These are phyloP conservation scores for Hybognathus amarus DNA, from an alignment of 2,797 vertebrate genomes.

Conservation along the genomic window DNA sequence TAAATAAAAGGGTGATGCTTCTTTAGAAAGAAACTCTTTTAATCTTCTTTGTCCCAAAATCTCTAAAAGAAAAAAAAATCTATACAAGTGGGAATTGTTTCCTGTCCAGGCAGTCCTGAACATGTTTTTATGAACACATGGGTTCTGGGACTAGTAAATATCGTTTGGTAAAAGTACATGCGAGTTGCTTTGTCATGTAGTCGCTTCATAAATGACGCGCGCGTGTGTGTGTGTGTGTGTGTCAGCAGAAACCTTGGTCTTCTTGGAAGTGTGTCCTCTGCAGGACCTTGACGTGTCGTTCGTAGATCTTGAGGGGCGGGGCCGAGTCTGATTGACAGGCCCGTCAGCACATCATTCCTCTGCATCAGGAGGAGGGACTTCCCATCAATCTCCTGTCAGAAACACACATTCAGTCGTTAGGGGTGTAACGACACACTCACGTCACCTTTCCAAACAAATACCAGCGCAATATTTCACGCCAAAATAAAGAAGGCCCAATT, in stretches of 20 bases:
- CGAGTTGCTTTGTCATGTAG: not conserved
- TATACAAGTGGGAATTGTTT: not conserved
- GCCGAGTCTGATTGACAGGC: slow-evolving; percentile 89
- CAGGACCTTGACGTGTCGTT: slow-evolving; percentile 89
- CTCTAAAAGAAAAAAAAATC: not conserved
- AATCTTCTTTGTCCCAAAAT: not conserved
- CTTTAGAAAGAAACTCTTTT: not conserved
- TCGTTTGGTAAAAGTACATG: not conserved
- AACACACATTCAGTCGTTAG: not conserved
- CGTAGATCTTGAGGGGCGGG: slow-evolving; percentile 93
- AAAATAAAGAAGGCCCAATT: no score
- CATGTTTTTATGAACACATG: no score
- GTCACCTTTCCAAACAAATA: no score
- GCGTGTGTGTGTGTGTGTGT: slow-evolving; percentile 1
- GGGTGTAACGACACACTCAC: no score
- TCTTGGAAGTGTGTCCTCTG: slow-evolving; percentile 90
- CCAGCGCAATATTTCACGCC: no score
- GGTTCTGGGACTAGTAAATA: slow-evolving; percentile 51
- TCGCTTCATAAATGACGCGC: not conserved
- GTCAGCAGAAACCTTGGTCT: slow-evolving; percentile 78
- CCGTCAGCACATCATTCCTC: slow-evolving; percentile 89
- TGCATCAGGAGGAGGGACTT: slow-evolving; percentile 93
- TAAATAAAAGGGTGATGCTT: not conserved
- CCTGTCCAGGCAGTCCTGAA: not conserved
- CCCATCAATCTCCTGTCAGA: slow-evolving; percentile 87